phyloP scores from a whole-genome alignment of 2,888 invertebrate species.

The Caenorhabditis sp. region DNA sequence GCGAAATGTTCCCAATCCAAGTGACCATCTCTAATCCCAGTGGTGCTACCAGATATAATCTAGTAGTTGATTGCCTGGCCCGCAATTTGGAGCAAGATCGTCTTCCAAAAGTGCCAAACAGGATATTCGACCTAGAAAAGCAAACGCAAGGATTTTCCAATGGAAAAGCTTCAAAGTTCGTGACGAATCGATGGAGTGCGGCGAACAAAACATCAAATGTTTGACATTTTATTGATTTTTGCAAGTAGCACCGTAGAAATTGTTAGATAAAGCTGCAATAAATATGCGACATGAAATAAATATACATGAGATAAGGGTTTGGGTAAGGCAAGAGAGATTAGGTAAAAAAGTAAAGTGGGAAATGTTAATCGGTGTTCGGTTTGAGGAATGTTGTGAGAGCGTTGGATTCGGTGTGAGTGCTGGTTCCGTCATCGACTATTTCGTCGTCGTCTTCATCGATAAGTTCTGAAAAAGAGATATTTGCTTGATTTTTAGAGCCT shows the following conservation, averaged over 20 bases:
- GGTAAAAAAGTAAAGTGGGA: neutral
- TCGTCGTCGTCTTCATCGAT: slow-evolving; percentile 64
- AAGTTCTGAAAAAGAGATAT: slow-evolving; percentile 51
- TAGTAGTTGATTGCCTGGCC: slow-evolving; percentile 24
- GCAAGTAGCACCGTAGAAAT: neutral
- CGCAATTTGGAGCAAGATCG: slow-evolving; percentile 33
- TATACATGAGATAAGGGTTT: neutral
- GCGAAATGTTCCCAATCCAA: slow-evolving; percentile 24
- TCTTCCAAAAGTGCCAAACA: slow-evolving; percentile 27
- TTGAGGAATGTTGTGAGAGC: slow-evolving; percentile 69
- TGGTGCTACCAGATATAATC: slow-evolving; percentile 17
- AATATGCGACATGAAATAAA: neutral
- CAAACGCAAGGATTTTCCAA: slow-evolving; percentile 17
- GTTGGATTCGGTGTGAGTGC: slow-evolving; percentile 56
- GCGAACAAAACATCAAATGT: slow-evolving; percentile 26
- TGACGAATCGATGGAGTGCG: slow-evolving; percentile 45
- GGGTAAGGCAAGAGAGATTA: no score
- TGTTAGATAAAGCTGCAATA: neutral
- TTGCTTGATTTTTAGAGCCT: neutral
- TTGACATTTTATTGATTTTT: neutral
- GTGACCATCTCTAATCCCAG: slow-evolving; percentile 10
- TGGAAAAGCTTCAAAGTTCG: slow-evolving; percentile 34
- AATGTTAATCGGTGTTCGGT: slow-evolving; percentile 53
- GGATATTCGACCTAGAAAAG: slow-evolving; percentile 35
- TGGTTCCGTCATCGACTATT: slow-evolving; percentile 33